phyloP scores from a whole-genome alignment of 2,797 vertebrate genomes.

The Schizothorax lantsangensis region DNA sequence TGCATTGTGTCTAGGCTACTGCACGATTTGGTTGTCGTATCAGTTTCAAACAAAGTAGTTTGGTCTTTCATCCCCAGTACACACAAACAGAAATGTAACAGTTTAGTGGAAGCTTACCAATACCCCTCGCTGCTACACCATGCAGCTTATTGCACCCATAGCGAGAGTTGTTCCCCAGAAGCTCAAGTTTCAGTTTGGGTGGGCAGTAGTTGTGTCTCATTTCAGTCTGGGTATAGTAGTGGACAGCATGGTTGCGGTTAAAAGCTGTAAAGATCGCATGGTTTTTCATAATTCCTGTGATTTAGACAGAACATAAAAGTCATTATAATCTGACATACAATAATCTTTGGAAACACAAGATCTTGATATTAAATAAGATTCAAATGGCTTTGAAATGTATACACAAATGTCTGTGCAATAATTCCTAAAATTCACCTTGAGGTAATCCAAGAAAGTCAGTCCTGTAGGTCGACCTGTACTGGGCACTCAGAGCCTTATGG shows the following conservation, averaged over 20 bases:
- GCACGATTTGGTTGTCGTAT: neutral
- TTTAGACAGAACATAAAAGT: neutral
- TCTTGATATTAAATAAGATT: neutral
- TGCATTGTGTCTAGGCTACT: neutral
- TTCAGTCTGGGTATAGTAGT: slow-evolving; percentile 71
- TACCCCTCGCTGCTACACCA: slow-evolving; percentile 66
- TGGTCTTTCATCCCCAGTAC: neutral
- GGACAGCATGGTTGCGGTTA: slow-evolving; percentile 60
- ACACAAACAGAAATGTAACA: neutral
- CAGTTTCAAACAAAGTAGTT: slow-evolving; percentile 1
- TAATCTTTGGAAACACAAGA: neutral
- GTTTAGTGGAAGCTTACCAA: slow-evolving; percentile 70
- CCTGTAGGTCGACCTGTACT: slow-evolving; percentile 78
- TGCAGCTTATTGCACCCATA: slow-evolving; percentile 70
- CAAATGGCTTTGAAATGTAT: neutral
- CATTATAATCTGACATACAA: neutral
- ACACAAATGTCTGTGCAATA: neutral
- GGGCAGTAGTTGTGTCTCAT: slow-evolving; percentile 74
- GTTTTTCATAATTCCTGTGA: slow-evolving; percentile 66
- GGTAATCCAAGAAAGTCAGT: slow-evolving; percentile 77
- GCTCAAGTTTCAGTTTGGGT: slow-evolving; percentile 70
- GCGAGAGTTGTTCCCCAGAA: slow-evolving; percentile 66
- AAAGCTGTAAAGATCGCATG: slow-evolving; percentile 49
- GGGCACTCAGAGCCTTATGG: slow-evolving; percentile 71
- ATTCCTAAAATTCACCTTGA: slow-evolving; percentile 70